Base-by-base conservation (phyloP, 2,888 invertebrate species). In the Malachius bipustulatus region DNA sequence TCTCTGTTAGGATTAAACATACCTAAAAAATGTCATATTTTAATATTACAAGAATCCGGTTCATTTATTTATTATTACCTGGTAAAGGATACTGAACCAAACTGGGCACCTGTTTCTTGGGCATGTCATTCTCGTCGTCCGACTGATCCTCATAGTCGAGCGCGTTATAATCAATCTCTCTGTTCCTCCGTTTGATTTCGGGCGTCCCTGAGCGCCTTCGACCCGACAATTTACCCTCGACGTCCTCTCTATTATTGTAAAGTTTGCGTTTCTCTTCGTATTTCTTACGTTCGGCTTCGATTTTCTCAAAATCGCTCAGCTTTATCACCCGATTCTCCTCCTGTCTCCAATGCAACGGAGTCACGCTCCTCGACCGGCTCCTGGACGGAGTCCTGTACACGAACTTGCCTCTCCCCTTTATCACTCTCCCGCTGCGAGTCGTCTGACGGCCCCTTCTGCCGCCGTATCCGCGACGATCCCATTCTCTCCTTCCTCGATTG, bases 301-400 rank as follows among this genome's bases (percentile, higher is more conserved):
- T 63, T 46, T 75, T 75, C 65, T 87, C 82, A 51, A 82, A 75
- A 52, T 89, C 84, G 0, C 81, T 77, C 2, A 85, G 65, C 57
- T 85, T 84, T 44, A 90, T 83, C 32, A 84, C 83, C 34, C 87
- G 71, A 13, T 81, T 73, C 58, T 88, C 84, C 40, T 89, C 90
- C 52, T 85, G 81, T 27, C 83, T 76, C 94, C 94, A 94, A 63
- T 94, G 93, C 4, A 91, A 87, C 6, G 94, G 94, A 1, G 94
- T 94, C 15, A 75, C 77, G 51, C 91, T 91, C 35, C 88, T 74
- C 0, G 87, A 87, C 1, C 90, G 77, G 39, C 85, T 85, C 9
- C 82, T 70, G 1, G 84, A 84, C 26, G 87, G 87, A 0, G 89
- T 89, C 44, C 84, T 77, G 61, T 84, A 90, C 71, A 93, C 91